Base-by-base conservation (phyloP, 2,113 vertebrate genomes). In the Laticauda laticaudata region DNA sequence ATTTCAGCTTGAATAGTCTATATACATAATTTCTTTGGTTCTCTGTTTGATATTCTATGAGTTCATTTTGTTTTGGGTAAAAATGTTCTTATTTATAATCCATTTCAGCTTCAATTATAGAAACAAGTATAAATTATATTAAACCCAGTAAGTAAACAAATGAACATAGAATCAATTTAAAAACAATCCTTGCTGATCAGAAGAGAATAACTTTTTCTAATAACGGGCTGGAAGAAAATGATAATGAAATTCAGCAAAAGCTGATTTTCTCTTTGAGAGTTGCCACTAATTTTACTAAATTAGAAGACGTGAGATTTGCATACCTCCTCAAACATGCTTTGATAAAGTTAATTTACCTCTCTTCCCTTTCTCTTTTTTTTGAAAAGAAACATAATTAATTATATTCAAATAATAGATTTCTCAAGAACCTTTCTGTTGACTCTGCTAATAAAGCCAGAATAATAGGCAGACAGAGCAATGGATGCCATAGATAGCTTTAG, bases 241-340 rank as follows among this genome's bases (percentile, higher is more conserved):
- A 12, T 0, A 86, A 53, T 5, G 20, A 59, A 75, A 59, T 5
- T 14, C 15, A 61, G 2, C 21, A 29, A 87, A 43, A 90, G 86
- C 45, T 94, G 61, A 91, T 26, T 0, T 54, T 92, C 90, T 93
- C 93, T 87, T 34, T 20, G 91, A 93, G 86, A 93, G 5, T 86
- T 91, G 86, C 86, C 92, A 95, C 69, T 0, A 89, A 93, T 96
- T 95, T 96, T 93, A 92, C 69, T 87, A 26, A 94, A 95, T 90
- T 94, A 89, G 88, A 92, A 93, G 15, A 90, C 54, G 90, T 48
- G 61, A 92, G 89, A 91, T 56, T 95, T 92, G 86, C 45, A 51
- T 6, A 64, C 91, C 45, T 54, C 55, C 34, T 90, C 0, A 0
- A 39, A n/a, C n/a, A 93, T 92, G 57, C 23, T 93, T 91, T 92